Percentiles rank a stretch among this genome's conserved stretches.
Evolutionary conservation across 2,888 invertebrate species (phyloP).

Genomic region (Chloroclystis v-ata): DNA sequence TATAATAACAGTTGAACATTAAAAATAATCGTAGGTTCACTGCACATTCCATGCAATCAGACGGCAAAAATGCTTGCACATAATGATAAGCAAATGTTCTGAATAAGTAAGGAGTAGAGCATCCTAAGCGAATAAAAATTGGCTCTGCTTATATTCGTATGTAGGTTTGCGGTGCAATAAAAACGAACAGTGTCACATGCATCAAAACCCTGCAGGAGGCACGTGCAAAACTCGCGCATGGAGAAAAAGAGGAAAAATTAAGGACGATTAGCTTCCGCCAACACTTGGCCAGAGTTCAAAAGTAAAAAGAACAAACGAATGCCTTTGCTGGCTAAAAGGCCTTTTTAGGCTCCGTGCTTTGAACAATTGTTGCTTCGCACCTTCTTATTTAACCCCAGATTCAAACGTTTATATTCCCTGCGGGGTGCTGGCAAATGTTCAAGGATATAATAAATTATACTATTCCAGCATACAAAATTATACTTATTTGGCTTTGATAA

Average conservation of each 20-base stretch:
- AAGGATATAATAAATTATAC: slow-evolving; percentile 13
- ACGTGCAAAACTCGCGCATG: slow-evolving; percentile 14
- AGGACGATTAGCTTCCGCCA: slow-evolving; percentile 45
- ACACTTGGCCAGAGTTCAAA: slow-evolving; percentile 58
- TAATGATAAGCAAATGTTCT: not conserved
- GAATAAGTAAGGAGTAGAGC: not conserved
- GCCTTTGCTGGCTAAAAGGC: slow-evolving; percentile 38
- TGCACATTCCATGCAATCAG: too few species aligned
- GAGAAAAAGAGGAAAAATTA: slow-evolving; percentile 40
- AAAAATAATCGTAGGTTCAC: too few species aligned
- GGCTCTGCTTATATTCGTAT: not conserved
- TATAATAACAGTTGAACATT: too few species aligned
- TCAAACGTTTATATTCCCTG: slow-evolving; percentile 13
- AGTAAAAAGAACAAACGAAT: slow-evolving; percentile 47
- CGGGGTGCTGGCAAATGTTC: slow-evolving; percentile 26
- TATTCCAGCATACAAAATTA: not conserved
- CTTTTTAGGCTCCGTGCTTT: slow-evolving; percentile 44
- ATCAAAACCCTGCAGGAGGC: slow-evolving; percentile 1
- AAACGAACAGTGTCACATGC: slow-evolving; percentile 1
- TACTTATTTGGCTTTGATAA: not conserved
- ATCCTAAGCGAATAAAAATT: not conserved
- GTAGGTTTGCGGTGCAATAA: slow-evolving; percentile 4
- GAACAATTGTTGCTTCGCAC: slow-evolving; percentile 55
- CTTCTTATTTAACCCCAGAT: slow-evolving; percentile 32
- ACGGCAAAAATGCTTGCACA: not conserved